Evolutionary conservation across 1,140 invertebrate genomes (phyloP), one percentile per base, ranked within the genome.

Genomic region (Lepidurus couesii): DNA sequence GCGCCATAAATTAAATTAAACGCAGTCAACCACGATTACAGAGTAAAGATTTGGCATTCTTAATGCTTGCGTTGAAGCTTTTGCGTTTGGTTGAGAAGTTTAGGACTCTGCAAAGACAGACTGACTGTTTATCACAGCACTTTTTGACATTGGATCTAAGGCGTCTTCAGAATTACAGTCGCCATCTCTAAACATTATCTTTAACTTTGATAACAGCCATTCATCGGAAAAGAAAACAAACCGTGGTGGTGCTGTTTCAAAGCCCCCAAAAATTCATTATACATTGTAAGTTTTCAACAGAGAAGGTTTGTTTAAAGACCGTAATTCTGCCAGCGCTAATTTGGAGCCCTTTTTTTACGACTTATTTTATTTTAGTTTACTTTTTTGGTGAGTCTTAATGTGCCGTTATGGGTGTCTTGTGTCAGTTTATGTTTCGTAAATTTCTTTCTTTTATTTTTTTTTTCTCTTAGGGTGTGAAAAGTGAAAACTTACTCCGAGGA

Each of bases 401-500:
- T 34, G 34, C 34, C 34, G 3, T 34, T 34, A 34, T 34, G 34
- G 34, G 34, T 34, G 34, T 34, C 34, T 3, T 34, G 34, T 75
- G 34, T 44, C 74, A 44, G 34, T 75, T 43, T 45, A 45, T 42
- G 75, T 75, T 42, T 1, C 42, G 44, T 42, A 43, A 45, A 13
- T 42, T 43, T 43, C 4, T 24, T 45, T 42, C 74, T 75, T 34
- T 11, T 16, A 24, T 74, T 16, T 13, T 24, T 16, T 13, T 24
- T 10, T 16, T 11, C 42, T 34, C 42, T 1, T n/a, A n/a, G 42
- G 44, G 45, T 7, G 21, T 75, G 21, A 43, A 79, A 13, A 44
- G 7, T 5, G 10, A 44, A 42, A 45, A 79, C 78, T 79, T 74
- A 79, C 78, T 16, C 78, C 78, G 16, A 79, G 74, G 11, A 79